These are phyloP conservation scores for Rhodinocichla rosea DNA, from an alignment of 2,113 vertebrate species.

Conservation along the genomic window DNA sequence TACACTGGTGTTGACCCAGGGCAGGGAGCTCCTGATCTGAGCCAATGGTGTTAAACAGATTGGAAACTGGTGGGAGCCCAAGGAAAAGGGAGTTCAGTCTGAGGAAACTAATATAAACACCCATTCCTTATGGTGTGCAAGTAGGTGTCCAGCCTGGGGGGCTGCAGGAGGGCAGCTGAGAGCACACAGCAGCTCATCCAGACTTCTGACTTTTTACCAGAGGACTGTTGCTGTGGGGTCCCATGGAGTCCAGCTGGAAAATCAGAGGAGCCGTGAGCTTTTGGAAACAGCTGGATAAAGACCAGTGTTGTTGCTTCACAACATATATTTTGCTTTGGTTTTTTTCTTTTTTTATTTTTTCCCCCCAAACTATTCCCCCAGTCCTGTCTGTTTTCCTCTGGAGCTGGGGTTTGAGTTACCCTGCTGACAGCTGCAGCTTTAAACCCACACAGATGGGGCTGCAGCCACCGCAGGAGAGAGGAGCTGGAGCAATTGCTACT, in stretches of 20 bases:
- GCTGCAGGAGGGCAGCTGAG: background rate
- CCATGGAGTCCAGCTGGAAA: background rate
- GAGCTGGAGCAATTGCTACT: background rate
- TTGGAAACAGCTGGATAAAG: background rate
- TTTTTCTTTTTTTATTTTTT: fast-evolving
- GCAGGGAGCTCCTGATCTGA: background rate
- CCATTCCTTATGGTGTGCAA: background rate
- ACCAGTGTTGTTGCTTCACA: background rate
- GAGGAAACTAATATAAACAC: background rate
- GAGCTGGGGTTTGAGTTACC: background rate
- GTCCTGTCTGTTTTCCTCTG: background rate
- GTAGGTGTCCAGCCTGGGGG: fast-evolving
- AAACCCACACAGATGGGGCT: background rate
- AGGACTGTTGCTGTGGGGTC: background rate
- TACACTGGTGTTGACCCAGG: background rate
- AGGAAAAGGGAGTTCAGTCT: background rate
- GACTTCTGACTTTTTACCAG: background rate
- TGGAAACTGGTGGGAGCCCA: background rate
- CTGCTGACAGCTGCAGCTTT: background rate
- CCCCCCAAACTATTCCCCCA: background rate
- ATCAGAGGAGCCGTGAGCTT: background rate
- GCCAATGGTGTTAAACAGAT: fast-evolving
- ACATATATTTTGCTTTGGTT: background rate
- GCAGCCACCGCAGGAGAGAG: background rate
- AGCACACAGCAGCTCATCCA: background rate